Percentiles rank a stretch among this genome's conserved stretches.
Conservation (phyloP, 2,797 vertebrate genomes). For the Kryptopterus vitreolus region DNA sequence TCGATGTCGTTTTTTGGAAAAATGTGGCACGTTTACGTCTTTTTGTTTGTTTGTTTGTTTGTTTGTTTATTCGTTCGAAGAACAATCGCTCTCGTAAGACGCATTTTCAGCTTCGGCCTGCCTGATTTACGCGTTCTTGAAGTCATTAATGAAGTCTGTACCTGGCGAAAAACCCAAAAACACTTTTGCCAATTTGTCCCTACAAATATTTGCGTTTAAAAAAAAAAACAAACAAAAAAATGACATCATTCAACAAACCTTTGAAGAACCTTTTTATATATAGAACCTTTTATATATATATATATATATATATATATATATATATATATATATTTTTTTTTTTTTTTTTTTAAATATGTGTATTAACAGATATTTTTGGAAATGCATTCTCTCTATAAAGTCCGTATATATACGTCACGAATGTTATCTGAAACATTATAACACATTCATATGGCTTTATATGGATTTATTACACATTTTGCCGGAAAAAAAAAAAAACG, state of each 20-base stretch:
- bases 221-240: neutral
- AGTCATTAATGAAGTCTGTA: neutral
- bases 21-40: conserved; percentile 58
- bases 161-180: neutral
- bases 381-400: neutral
- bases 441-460: neutral
- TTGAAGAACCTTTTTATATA: neutral
- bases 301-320: neutral
- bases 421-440: neutral
- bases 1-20: conserved; percentile 56
- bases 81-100: conserved; percentile 40
- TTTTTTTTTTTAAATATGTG: neutral
- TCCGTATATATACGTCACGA: neutral
- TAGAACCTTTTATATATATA: neutral
- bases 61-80: conserved; percentile 45
- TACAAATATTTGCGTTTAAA: neutral
- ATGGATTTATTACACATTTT: neutral
- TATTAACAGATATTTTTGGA: neutral
- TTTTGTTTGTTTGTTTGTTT: conserved; percentile 18
- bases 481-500: neutral
- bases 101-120: conserved; percentile 29
- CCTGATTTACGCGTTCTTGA: conserved; percentile 26
- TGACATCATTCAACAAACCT: neutral
- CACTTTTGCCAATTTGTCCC: neutral
- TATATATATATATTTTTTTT: too few species aligned